These are phyloP conservation scores for Coryphaenoides rupestris DNA, from an alignment of 2,113 vertebrate species.

Conservation along the genomic window DNA sequence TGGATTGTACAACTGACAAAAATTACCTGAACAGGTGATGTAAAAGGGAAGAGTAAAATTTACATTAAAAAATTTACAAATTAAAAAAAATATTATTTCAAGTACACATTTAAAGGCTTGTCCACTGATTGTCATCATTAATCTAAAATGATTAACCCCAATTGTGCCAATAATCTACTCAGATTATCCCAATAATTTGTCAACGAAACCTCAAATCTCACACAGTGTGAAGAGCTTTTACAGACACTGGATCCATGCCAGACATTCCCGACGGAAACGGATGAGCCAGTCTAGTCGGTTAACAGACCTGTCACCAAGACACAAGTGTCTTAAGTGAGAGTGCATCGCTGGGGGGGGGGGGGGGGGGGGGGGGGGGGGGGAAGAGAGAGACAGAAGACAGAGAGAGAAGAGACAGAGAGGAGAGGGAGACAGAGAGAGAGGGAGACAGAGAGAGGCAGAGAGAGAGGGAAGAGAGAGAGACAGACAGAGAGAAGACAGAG, in stretches of 20 bases:
- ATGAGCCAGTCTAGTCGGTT: too few species aligned
- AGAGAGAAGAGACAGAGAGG: not conserved
- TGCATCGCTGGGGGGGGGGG: too few species aligned
- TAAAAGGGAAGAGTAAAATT: constrained; percentile 8
- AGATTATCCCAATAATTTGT: not conserved
- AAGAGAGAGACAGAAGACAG: constrained; percentile 1
- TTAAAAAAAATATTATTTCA: constrained; percentile 19
- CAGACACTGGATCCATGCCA: too few species aligned
- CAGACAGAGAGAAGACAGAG: too few species aligned
- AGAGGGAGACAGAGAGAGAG: not conserved
- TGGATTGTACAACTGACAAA: constrained; percentile 7
- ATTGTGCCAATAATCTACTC: constrained; percentile 1
- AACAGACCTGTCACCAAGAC: too few species aligned
- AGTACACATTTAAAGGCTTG: constrained; percentile 17
- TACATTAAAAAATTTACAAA: constrained; percentile 5
- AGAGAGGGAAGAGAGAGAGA: too few species aligned
- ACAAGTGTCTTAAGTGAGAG: too few species aligned
- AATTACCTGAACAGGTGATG: constrained; percentile 19
- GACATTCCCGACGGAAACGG: too few species aligned
- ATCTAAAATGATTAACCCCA: constrained; percentile 24
- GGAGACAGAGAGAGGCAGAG: too few species aligned
- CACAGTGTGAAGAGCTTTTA: not conserved
- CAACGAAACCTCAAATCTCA: not conserved
- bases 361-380: too few species aligned
- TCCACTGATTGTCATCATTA: constrained; percentile 44